Evolutionary conservation across 2,113 vertebrate genomes (phyloP), one percentile per base, ranked within the genome.

Genomic region (Equus przewalskii): DNA sequence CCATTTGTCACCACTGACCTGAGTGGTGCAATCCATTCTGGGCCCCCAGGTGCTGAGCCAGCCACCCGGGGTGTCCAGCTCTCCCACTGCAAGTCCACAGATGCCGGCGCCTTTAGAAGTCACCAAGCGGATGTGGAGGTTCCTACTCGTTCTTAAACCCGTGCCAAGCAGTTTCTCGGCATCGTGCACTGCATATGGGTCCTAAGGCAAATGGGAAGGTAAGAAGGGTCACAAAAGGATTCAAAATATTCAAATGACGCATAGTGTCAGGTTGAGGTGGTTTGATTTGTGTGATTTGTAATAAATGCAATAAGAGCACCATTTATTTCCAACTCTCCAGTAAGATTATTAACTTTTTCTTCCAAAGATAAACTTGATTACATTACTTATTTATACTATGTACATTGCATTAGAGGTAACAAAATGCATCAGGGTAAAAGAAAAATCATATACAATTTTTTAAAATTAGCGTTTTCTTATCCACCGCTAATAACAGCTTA

Each of bases 381-480:
- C 97, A 98, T 98, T 98, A 98, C 96, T 98, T 97, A 98, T 98
- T 98, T 98, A 98, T 98, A 93, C 98, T 98, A 97, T 97, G 97
- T 97, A 97, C 97, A 97, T 97, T 95, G 76, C 96, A 98, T 98
- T 97, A 98, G 87, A 75, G 41, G 58, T 93, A 64, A 95, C 94
- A 95, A 97, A 97, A 97, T 90, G 49, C 86, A 97, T 89, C 92
- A 58, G 49, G 49, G 78, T 91, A 46, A 95, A 97, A 95, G 69
- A 90, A 96, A 97, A 67, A 86, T 86, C 41, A 51, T 80, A 97
- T 91, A 91, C 51, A 41, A 49, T 8, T 90, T 96, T 95, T 96
- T 56, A 7, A 83, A 98, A 97, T 94, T 85, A 97, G 36, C 81
- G 51, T 76, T 96, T 97, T 91, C 95, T 97, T 94, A 97, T 82